These are phyloP conservation scores for Elephas maximus DNA, from an alignment of 2,113 vertebrate species.

Conservation along the genomic window DNA sequence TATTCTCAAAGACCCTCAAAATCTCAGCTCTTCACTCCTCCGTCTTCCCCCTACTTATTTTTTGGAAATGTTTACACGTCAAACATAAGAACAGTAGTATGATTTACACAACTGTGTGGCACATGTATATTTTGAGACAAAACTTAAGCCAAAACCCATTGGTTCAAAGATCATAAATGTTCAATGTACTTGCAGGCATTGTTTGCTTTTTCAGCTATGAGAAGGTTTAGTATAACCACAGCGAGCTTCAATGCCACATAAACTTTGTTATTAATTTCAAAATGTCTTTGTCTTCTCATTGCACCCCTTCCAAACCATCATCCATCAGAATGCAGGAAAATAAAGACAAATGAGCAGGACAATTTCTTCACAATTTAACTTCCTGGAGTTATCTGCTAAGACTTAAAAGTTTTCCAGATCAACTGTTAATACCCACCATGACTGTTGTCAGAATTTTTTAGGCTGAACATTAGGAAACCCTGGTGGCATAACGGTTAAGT, in stretches of 20 bases:
- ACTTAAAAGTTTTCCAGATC: conserved; percentile 45
- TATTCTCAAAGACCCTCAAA: neutral
- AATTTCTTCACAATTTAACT: conserved; percentile 48
- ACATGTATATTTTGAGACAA: neutral
- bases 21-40: neutral
- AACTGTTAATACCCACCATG: neutral
- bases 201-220: conserved; percentile 16
- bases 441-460: conserved; percentile 27
- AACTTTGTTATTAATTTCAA: conserved; percentile 46
- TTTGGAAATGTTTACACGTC: neutral
- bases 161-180: neutral
- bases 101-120: neutral
- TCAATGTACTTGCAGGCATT: neutral
- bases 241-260: neutral
- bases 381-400: conserved; percentile 22
- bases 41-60: neutral
- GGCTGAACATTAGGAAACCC: neutral
- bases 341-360: neutral
- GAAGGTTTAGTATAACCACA: neutral
- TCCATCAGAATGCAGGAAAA: conserved; percentile 2
- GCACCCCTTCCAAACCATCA: neutral
- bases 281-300: conserved; percentile 45
- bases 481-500: too few species aligned
- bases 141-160: conserved; percentile 57
- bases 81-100: neutral